phyloP scores from a whole-genome alignment of 2,113 vertebrate species.

The Collichthys lucidus region DNA sequence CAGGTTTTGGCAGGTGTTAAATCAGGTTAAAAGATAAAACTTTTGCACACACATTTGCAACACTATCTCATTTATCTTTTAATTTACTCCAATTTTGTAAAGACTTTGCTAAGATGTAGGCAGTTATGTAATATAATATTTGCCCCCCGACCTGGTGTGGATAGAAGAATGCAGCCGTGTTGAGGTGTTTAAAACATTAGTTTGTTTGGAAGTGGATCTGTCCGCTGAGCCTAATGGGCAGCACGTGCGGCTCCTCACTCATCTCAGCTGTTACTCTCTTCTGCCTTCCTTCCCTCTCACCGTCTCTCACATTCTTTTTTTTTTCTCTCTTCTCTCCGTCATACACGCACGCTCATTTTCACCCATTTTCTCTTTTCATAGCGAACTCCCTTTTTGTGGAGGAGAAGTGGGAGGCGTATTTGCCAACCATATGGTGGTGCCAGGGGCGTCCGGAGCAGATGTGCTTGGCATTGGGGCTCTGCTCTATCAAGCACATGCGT shows the following conservation, averaged over 20 bases:
- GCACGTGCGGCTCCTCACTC: slow-evolving; percentile 69
- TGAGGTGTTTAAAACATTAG: slow-evolving; percentile 52
- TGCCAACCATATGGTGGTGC: slow-evolving; percentile 79
- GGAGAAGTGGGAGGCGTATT: slow-evolving; percentile 66
- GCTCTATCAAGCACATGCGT: slow-evolving; percentile 70
- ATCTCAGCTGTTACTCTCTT: slow-evolving; percentile 69
- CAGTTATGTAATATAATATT: slow-evolving; percentile 31
- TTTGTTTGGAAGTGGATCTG: slow-evolving; percentile 41
- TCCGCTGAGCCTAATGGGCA: slow-evolving; percentile 54
- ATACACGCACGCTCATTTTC: slow-evolving; percentile 48
- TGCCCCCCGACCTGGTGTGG: slow-evolving; percentile 14
- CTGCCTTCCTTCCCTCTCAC: slow-evolving; percentile 39
- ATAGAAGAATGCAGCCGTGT: slow-evolving; percentile 13
- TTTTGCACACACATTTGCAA: neutral
- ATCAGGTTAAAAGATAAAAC: neutral
- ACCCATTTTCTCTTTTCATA: slow-evolving; percentile 58
- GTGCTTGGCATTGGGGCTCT: slow-evolving; percentile 75
- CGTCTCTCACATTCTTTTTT: slow-evolving; percentile 35
- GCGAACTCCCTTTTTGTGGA: slow-evolving; percentile 66
- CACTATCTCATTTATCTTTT: neutral
- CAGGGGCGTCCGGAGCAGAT: slow-evolving; percentile 80
- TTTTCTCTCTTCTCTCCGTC: slow-evolving; percentile 1
- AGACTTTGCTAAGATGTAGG: neutral
- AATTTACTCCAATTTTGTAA: slow-evolving; percentile 8
- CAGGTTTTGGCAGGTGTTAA: neutral